Evolutionary conservation across 2,888 invertebrate genomes (phyloP), one percentile per base, ranked within the genome.

Genomic region (Melanargia galathea): DNA sequence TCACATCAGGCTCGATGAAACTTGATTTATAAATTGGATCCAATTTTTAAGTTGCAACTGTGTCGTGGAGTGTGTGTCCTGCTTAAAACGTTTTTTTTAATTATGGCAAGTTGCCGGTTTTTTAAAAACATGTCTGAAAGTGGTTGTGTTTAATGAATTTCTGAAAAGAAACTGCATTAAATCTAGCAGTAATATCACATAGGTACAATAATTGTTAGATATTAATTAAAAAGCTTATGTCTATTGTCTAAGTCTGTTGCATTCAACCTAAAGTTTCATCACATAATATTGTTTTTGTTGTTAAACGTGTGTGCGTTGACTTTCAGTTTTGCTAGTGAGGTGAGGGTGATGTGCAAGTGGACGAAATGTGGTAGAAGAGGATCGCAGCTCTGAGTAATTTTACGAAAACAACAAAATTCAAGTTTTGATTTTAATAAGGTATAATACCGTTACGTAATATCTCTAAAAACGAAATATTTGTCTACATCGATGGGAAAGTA

Each of bases 291-390:
- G 71, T 75, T 70, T 70, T 71, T 59, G 65, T 72, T 43, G 66
- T 65, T 59, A 55, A 79, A 77, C 72, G 76, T 81, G 80, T 82
- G 82, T 82, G 83, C 75, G 80, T 80, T 80, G 72, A 79, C 77
- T 83, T 83, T 82, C 80, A 81, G 78, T 86, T 89, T 87, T 88
- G 83, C 84, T 87, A 77, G 86, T 86, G 83, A 82, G 81, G 86
- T 86, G 83, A 82, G 81, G 79, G 80, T 82, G 83, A 82, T 80
- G 77, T 77, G 82, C 83, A 79, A 82, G 81, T 84, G 76, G 77
- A 77, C 76, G 82, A 85, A 84, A 86, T 87, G 85, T 88, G 83
- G 78, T 87, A 86, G 78, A 77, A 78, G 82, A 79, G 73, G 71
- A 78, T 77, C 74, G 74, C 79, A 82, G 73, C 69, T 75, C 67